Evolutionary conservation across 2,797 vertebrate species (phyloP).

Genomic region (Argyrosomus regius): DNA sequence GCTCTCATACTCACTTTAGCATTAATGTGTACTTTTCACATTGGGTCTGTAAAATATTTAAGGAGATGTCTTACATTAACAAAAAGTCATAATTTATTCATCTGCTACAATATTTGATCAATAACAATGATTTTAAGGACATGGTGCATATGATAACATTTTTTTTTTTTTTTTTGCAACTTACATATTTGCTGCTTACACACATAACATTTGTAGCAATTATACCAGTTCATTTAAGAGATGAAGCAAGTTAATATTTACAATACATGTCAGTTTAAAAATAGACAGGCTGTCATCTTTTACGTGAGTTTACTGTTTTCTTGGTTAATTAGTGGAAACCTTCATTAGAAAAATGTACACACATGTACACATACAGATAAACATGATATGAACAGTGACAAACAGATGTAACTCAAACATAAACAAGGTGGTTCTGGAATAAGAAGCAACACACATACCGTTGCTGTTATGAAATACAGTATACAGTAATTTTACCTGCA

Average conservation of each 20-base stretch:
- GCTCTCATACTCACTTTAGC: slow-evolving; percentile 19
- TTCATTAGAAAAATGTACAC: background rate
- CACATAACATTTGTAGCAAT: background rate
- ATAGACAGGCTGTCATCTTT: background rate
- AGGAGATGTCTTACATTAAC: background rate
- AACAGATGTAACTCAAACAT: slow-evolving; percentile 11
- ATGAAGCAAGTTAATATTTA: background rate
- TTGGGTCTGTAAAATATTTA: slow-evolving; percentile 26
- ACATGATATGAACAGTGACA: slow-evolving; percentile 1
- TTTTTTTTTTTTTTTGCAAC: background rate
- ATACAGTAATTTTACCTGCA: slow-evolving; percentile 65
- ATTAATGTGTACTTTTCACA: slow-evolving; percentile 12
- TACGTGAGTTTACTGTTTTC: background rate
- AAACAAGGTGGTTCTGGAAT: background rate
- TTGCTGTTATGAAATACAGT: slow-evolving; percentile 62
- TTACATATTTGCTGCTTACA: background rate
- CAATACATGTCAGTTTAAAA: background rate
- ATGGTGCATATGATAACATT: background rate
- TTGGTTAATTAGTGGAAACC: background rate
- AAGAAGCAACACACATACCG: slow-evolving; percentile 10
- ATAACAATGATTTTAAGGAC: background rate
- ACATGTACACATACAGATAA: background rate
- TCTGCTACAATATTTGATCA: slow-evolving; percentile 4
- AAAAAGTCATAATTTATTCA: slow-evolving; percentile 14
- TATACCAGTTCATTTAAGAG: background rate